Base-by-base conservation (phyloP, 2,888 invertebrate species). In the Anaspis maculata region DNA sequence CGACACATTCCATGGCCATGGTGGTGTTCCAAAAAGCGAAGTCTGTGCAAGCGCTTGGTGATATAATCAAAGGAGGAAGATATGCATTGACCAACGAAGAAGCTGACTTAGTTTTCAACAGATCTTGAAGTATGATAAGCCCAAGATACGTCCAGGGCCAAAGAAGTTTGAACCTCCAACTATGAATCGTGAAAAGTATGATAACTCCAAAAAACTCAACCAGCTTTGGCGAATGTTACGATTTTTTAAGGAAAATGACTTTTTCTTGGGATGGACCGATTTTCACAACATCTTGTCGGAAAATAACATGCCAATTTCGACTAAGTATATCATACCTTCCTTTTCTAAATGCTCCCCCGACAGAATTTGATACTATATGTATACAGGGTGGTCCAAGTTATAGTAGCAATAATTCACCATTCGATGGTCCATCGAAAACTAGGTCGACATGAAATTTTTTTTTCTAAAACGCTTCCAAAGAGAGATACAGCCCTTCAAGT, bases 311-410 rank as follows among this genome's bases (percentile, higher is more conserved):
- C 15, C 26, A 27, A 27, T 43, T 9, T 34, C 37, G 6, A 31
- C 14, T n/a, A n/a, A n/a, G n/a, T 15, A 43, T 40, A 15, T 1
- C 19, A 10, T 43, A 42, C 25, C 15, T 40, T 7, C 42, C 44
- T 30, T 44, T 44, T 33, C 13, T 41, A 26, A 43, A 43, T 26
- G 28, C 34, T 25, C 39, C 19, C 5, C 42, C 32, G 7, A 41
- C 34, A 2, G 32, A 40, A 6, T 32, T 15, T 14, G 41, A 41
- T 31, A 43, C n/a, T n/a, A n/a, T n/a, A n/a, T n/a, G n/a, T n/a
- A n/a, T n/a, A n/a, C n/a, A n/a, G n/a, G n/a, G n/a, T n/a, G n/a
- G n/a, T n/a, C n/a, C n/a, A n/a, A n/a, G n/a, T n/a, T n/a, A n/a
- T n/a, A n/a, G n/a, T n/a, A n/a, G n/a, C n/a, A n/a, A n/a, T n/a